Percentiles rank a stretch among this genome's conserved stretches.
Conservation (phyloP, 2,113 vertebrate genomes). For the Hemicordylus capensis region DNA sequence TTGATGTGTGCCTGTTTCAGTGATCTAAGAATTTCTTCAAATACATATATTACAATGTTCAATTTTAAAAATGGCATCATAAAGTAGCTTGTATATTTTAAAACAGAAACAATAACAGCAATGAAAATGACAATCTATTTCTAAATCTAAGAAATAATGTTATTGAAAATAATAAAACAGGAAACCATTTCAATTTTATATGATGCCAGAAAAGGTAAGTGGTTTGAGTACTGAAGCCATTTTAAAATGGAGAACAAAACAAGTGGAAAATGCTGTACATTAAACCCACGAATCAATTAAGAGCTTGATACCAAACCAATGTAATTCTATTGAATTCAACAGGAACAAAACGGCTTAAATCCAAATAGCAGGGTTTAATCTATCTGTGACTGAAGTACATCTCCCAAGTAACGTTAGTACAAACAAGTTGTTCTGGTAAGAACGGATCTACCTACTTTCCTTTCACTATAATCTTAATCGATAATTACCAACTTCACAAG, state of each 20-base stretch:
- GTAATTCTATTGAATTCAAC: neutral
- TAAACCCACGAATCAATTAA: neutral
- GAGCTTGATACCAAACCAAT: neutral
- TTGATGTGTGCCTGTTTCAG: neutral
- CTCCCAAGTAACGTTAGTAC: neutral
- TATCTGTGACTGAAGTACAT: neutral
- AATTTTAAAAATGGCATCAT: neutral
- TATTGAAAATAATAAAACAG: neutral
- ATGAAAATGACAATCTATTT: neutral
- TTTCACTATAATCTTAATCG: too few species aligned
- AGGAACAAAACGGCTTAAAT: neutral
- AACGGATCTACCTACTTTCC: too few species aligned
- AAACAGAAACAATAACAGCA: neutral
- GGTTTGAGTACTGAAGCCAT: neutral
- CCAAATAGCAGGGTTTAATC: neutral
- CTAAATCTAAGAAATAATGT: neutral
- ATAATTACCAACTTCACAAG: too few species aligned
- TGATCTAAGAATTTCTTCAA: neutral
- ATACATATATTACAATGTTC: neutral
- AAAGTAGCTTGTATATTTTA: neutral
- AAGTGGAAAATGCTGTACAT: neutral
- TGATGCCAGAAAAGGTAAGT: neutral
- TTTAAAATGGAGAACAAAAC: neutral
- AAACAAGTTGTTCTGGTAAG: too few species aligned
- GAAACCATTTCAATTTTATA: neutral